Percentiles rank a stretch among this genome's conserved stretches.
Conservation (phyloP, 2,113 vertebrate genomes). For the Calyptomena viridis region DNA sequence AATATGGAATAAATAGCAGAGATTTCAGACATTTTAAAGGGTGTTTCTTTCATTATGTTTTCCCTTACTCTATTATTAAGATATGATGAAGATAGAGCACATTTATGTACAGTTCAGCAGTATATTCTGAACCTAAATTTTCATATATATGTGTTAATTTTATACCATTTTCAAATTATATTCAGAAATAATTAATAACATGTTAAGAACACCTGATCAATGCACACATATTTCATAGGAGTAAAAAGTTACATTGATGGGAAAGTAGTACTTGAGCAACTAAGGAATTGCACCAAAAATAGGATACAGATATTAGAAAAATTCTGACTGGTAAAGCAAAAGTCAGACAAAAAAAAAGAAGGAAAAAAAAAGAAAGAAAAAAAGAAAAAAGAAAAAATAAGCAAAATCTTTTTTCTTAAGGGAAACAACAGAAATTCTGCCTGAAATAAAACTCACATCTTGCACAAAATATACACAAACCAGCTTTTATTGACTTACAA, state of each 20-base stretch:
- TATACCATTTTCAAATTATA: neutral
- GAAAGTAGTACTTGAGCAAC: neutral
- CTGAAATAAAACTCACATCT: neutral
- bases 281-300: no score
- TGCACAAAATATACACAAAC: neutral
- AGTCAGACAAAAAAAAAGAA: neutral
- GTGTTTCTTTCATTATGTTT: neutral
- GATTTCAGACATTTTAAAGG: slow-evolving; percentile 48
- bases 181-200: neutral
- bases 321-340: neutral
- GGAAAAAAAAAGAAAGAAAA: no score
- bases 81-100: neutral
- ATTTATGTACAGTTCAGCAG: neutral
- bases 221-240: neutral
- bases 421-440: neutral
- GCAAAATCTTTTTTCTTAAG: no score
- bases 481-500: neutral
- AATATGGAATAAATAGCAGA: slow-evolving; percentile 71
- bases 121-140: neutral
- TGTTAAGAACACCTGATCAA: neutral
- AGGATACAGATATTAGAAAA: neutral
- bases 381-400: no score
- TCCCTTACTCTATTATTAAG: neutral
- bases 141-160: neutral
- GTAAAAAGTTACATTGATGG: neutral